These are phyloP conservation scores for Papilio machaon DNA, from an alignment of 1,140 invertebrate species.

Conservation along the genomic window DNA sequence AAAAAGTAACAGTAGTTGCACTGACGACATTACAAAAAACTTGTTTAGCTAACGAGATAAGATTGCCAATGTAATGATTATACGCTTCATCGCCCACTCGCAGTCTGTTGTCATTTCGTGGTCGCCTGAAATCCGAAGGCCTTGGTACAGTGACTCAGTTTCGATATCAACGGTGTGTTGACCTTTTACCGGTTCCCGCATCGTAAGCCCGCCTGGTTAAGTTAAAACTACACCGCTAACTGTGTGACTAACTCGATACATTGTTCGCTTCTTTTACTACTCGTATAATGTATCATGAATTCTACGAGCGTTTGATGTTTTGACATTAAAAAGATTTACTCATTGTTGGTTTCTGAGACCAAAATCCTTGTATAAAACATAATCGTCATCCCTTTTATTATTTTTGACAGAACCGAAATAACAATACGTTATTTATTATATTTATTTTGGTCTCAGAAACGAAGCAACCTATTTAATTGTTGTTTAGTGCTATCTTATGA, in stretches of 20 bases:
- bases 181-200: conserved; percentile 72
- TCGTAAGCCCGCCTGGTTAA: conserved; percentile 58
- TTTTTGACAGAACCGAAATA: too few species aligned
- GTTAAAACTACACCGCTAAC: conserved; percentile 37
- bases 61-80: conserved; percentile 48
- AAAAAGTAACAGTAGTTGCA: background rate
- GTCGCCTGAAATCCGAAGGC: conserved; percentile 69
- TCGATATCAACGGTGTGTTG: conserved; percentile 75
- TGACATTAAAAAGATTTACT: too few species aligned
- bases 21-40: background rate
- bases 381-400: too few species aligned
- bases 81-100: conserved; percentile 55
- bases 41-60: conserved; percentile 40
- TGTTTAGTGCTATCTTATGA: too few species aligned
- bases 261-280: background rate
- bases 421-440: too few species aligned
- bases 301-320: too few species aligned
- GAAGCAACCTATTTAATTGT: too few species aligned
- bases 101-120: conserved; percentile 46
- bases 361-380: too few species aligned
- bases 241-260: conserved; percentile 24
- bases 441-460: too few species aligned
- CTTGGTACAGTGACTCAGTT: conserved; percentile 79
- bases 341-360: too few species aligned
- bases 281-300: background rate